Evolutionary conservation across 2,888 invertebrate genomes (phyloP).

Genomic region (Tinea trinotella): DNA sequence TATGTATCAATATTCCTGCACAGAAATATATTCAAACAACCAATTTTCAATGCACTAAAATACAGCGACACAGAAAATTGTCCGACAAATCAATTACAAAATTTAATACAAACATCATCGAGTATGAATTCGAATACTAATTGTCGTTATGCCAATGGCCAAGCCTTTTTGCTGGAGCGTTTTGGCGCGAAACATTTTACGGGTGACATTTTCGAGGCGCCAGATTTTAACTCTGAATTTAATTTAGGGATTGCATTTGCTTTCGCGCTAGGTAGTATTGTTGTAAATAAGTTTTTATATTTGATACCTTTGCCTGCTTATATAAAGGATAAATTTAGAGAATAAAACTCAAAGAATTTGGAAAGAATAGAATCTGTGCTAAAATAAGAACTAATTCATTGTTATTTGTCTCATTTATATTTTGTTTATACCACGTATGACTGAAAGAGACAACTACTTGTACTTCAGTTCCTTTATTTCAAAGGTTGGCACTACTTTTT

Average conservation of each 20-base stretch:
- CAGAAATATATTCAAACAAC: conserved; percentile 77
- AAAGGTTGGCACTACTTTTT: too few relatives aligned
- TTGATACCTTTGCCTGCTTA: conserved; percentile 87
- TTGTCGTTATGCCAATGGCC: conserved; percentile 80
- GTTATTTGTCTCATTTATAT: too few relatives aligned
- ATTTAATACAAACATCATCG: conserved; percentile 67
- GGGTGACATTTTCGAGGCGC: conserved; percentile 69
- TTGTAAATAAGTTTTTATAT: conserved; percentile 89
- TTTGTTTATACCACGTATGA: too few relatives aligned
- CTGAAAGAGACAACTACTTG: too few relatives aligned
- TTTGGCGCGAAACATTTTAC: conserved; percentile 73
- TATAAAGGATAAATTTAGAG: conserved; percentile 90
- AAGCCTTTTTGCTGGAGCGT: conserved; percentile 79
- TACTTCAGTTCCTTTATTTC: too few relatives aligned
- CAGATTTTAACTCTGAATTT: conserved; percentile 78
- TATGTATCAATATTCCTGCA: conserved; percentile 85
- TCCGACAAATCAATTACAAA: conserved; percentile 51
- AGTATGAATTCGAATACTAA: conserved; percentile 68
- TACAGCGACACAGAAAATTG: conserved; percentile 71
- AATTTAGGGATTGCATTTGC: conserved; percentile 88
- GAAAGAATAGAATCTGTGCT: too few relatives aligned
- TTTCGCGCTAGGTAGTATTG: conserved; percentile 84
- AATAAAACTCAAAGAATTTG: too few relatives aligned
- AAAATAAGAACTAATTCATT: too few relatives aligned
- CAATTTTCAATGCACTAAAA: conserved; percentile 65